Evolutionary conservation across 1,140 invertebrate genomes (phyloP).

Genomic region (Neodiprion lecontei): DNA sequence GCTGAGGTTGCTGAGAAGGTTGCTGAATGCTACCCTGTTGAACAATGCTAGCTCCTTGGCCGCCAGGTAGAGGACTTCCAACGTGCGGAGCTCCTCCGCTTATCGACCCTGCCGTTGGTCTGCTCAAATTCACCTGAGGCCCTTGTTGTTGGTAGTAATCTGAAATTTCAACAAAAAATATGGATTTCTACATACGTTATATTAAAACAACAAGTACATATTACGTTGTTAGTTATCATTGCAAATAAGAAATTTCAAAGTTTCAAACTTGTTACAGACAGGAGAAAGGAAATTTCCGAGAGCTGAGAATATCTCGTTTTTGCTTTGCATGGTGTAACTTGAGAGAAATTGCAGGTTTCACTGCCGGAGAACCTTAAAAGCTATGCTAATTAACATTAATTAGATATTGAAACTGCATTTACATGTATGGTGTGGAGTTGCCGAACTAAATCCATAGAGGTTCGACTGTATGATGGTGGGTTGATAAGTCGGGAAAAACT

Average conservation of each 20-base stretch:
- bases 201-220: slow-evolving; percentile 3
- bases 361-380: background rate
- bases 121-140: slow-evolving; percentile 43
- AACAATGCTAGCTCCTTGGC: slow-evolving; percentile 50
- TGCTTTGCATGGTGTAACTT: too few relatives aligned
- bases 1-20: slow-evolving; percentile 45
- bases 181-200: background rate
- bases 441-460: slow-evolving; percentile 39
- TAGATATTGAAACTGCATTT: slow-evolving; percentile 33
- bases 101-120: slow-evolving; percentile 44
- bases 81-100: slow-evolving; percentile 50
- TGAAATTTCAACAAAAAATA: slow-evolving; percentile 25
- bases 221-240: background rate
- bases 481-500: slow-evolving; percentile 40
- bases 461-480: slow-evolving; percentile 35
- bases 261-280: background rate
- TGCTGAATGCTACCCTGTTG: slow-evolving; percentile 52
- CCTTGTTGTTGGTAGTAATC: slow-evolving; percentile 37
- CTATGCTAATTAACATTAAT: background rate
- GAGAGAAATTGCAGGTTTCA: too few relatives aligned
- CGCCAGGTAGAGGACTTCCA: slow-evolving; percentile 43
- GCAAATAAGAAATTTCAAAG: slow-evolving; percentile 6
- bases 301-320: too few relatives aligned
- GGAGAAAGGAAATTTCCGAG: background rate
- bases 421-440: slow-evolving; percentile 39